These are phyloP conservation scores for Tenthredo notha DNA, from an alignment of 2,888 invertebrate genomes.

Conservation along the genomic window DNA sequence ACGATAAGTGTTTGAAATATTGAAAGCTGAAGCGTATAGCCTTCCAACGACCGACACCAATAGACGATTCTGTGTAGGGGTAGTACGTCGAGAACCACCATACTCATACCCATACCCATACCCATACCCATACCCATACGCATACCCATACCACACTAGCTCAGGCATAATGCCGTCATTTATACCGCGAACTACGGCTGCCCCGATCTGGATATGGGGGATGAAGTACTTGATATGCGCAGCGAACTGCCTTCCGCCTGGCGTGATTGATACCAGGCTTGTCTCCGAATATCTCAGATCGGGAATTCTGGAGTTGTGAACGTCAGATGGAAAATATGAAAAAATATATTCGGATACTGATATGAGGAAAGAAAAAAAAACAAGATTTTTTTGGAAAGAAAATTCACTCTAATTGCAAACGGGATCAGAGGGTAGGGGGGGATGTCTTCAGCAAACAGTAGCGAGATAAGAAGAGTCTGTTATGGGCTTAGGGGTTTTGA, in stretches of 20 bases:
- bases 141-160: conserved; percentile 54
- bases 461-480: not conserved
- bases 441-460: not conserved
- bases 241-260: conserved; percentile 58
- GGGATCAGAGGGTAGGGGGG: not conserved
- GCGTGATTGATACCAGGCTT: conserved; percentile 64
- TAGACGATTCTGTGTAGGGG: conserved; percentile 20
- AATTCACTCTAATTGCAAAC: not conserved
- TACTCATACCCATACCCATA: conserved; percentile 30
- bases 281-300: conserved; percentile 61
- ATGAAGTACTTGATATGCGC: conserved; percentile 61
- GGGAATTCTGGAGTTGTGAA: not conserved
- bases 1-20: conserved; percentile 78
- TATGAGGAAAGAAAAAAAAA: not conserved
- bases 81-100: conserved; percentile 2
- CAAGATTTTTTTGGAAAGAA: not conserved
- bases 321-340: not conserved
- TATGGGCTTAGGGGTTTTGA: not conserved
- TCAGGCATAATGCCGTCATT: conserved; percentile 71
- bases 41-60: conserved; percentile 53
- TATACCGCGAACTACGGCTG: conserved; percentile 63
- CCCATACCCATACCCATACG: no score
- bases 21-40: conserved; percentile 74
- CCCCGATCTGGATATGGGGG: conserved; percentile 55
- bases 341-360: conserved; percentile 23